Conservation (phyloP, 2,797 vertebrate species). For the Apodemus agrarius region DNA sequence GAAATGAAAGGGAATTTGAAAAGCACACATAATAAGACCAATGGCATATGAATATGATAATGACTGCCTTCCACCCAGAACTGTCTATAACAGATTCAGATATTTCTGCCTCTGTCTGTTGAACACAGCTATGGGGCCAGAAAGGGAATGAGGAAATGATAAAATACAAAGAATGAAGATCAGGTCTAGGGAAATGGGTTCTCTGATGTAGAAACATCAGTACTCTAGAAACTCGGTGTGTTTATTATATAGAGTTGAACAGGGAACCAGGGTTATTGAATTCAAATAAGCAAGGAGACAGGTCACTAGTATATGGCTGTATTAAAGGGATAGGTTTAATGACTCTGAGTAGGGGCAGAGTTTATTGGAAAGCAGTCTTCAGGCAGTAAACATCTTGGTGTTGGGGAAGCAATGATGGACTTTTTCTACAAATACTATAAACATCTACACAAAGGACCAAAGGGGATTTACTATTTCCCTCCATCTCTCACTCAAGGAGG, state of each 20-base stretch:
- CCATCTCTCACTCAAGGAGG: background rate
- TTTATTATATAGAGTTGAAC: background rate
- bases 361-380: background rate
- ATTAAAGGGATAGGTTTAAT: background rate
- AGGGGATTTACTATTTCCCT: background rate
- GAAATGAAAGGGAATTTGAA: background rate
- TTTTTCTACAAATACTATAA: background rate
- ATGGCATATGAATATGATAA: background rate
- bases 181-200: fast-evolving
- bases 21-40: background rate
- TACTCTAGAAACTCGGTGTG: no score
- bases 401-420: background rate
- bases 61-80: no score
- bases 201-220: background rate
- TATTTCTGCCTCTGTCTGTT: fast-evolving
- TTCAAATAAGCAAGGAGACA: background rate
- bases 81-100: background rate
- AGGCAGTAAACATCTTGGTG: background rate
- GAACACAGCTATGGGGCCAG: background rate
- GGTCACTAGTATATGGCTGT: no score
- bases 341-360: background rate
- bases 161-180: background rate
- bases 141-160: no score
- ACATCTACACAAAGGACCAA: no score
- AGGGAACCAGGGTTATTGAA: background rate